Percentiles rank a stretch among this genome's conserved stretches.
Conservation (phyloP, 2,797 vertebrate genomes). For the Jordanella pulchra region DNA sequence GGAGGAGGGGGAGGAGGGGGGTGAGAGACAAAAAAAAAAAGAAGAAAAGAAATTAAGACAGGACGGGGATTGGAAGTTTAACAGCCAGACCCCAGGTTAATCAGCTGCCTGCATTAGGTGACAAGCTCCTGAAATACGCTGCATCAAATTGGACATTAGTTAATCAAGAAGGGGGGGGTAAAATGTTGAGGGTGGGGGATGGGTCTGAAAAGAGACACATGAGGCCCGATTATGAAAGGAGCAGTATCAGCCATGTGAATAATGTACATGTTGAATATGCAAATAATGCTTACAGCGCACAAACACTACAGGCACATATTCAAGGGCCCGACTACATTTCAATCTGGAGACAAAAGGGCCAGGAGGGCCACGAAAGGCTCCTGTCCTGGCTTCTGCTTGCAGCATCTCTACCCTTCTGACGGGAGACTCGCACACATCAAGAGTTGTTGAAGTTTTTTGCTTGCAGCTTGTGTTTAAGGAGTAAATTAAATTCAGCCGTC, state of each 20-base stretch:
- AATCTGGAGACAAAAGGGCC: slow-evolving; percentile 70
- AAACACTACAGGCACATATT: slow-evolving; percentile 67
- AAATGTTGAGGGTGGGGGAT: slow-evolving; percentile 67
- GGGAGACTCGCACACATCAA: slow-evolving; percentile 58
- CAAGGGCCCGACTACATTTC: slow-evolving; percentile 66
- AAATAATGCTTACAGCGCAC: slow-evolving; percentile 71
- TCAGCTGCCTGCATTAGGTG: slow-evolving; percentile 97
- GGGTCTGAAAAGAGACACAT: slow-evolving; percentile 73
- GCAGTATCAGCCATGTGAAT: slow-evolving; percentile 79
- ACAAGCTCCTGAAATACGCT: slow-evolving; percentile 81
- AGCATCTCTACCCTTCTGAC: slow-evolving; percentile 50
- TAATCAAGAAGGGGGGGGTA: slow-evolving; percentile 67
- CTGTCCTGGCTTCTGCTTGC: slow-evolving; percentile 49
- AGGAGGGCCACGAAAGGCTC: slow-evolving; percentile 55
- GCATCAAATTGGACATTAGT: slow-evolving; percentile 80
- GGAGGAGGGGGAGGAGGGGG: neutral
- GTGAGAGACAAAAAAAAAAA: neutral
- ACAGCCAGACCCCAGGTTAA: slow-evolving; percentile 92
- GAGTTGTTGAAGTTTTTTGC: slow-evolving; percentile 60
- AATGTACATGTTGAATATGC: slow-evolving; percentile 85
- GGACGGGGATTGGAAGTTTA: slow-evolving; percentile 84
- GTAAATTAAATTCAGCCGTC: slow-evolving; percentile 66
- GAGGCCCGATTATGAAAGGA: slow-evolving; percentile 72
- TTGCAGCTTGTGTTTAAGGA: slow-evolving; percentile 59
- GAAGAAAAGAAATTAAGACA: slow-evolving; percentile 47